Evolutionary conservation across 1,140 invertebrate genomes (phyloP).

Genomic region (Dolichoris vasculosae): DNA sequence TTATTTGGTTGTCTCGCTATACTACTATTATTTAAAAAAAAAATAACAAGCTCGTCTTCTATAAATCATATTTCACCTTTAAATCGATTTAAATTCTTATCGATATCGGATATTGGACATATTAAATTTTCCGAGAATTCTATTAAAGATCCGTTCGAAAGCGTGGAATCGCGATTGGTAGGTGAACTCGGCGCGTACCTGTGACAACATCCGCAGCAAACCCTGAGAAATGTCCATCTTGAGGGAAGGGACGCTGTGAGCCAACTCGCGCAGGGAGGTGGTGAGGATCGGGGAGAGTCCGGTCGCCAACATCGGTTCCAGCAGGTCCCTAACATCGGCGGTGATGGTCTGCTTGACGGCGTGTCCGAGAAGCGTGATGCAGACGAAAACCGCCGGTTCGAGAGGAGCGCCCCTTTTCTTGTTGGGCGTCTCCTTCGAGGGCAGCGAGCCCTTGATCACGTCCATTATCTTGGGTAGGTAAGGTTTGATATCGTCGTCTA

Average conservation of each 20-base stretch:
- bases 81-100: no score
- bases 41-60: no score
- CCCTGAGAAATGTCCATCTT: conserved; percentile 95
- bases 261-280: conserved; percentile 91
- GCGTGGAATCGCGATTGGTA: no score
- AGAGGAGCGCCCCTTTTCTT: conserved; percentile 82
- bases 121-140: no score
- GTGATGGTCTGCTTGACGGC: conserved; percentile 86
- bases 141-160: no score
- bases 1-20: no score
- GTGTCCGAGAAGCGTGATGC: conserved; percentile 93
- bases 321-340: conserved; percentile 86
- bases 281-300: conserved; percentile 93
- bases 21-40: no score
- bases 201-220: conserved; percentile 88
- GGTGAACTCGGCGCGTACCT: conserved; percentile 62
- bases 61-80: no score
- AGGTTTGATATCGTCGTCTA: conserved; percentile 86
- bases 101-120: no score
- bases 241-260: conserved; percentile 89
- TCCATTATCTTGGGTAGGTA: conserved; percentile 92
- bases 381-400: conserved; percentile 94
- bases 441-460: conserved; percentile 86
- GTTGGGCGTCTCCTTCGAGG: conserved; percentile 83
- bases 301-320: conserved; percentile 94